Base-by-base conservation (phyloP, 2,797 vertebrate genomes). In the Hyperoplus immaculatus region DNA sequence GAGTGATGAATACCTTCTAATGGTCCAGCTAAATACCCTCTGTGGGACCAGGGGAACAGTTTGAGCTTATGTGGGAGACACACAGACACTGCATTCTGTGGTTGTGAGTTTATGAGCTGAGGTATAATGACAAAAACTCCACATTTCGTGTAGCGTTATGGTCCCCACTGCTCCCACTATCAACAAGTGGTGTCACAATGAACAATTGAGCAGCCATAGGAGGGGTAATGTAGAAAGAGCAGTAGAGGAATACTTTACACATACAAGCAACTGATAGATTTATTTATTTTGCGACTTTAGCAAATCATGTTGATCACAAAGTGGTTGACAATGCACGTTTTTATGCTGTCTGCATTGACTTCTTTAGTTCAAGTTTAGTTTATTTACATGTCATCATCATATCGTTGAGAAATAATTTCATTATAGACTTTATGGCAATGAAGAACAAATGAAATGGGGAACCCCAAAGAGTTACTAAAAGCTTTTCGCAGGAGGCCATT, bases 81-180 rank as follows among this genome's bases (percentile, higher is more conserved):
- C 46, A 78, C 56, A 77, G 72, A 63, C 61, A 54, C 51, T 69
- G 18, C 69, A 58, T 67, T 77, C 78, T 84, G 82, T 87, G 43
- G 1, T 5, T 80, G 77, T 63, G 71, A 71, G 81, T 92, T 90
- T 88, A 90, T 89, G 78, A 76, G 68, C 78, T 81, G 80, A 72
- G 71, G 50, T 29, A 3, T 90, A 87, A 88, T 86, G 88, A 84
- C 77, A 77, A 69, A 79, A 80, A 81, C 70, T 66, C 69, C 49
- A 73, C 62, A 61, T 54, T 42, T 58, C 29, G 6, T 70, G 75
- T 2, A 67, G 78, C 8, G 59, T 86, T 82, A 88, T 85, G 75
- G 81, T 64, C 69, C 88, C 84, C 87, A 69, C 21, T 59, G 80
- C 73, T 83, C 83, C 58, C 77, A 75, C 82, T 77, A 73, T 75